Percentiles rank a stretch among this genome's conserved stretches.
Conservation (phyloP, 1,140 invertebrate genomes). For the Linepithema humile region DNA sequence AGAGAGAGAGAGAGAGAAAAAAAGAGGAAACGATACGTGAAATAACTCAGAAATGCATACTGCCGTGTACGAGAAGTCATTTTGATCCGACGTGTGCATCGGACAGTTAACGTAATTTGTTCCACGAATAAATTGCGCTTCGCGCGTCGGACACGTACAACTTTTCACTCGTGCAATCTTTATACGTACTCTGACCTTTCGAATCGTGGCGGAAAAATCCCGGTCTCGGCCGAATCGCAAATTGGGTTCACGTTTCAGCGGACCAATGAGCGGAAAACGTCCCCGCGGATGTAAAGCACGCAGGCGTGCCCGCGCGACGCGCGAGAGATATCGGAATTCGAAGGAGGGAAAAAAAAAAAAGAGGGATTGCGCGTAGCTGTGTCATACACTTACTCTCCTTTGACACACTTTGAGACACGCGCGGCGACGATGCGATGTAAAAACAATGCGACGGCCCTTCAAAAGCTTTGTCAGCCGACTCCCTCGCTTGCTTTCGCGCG, state of each 20-base stretch:
- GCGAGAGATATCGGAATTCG: constrained; percentile 38
- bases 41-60: not conserved
- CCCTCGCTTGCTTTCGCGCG: not conserved
- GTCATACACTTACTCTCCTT: constrained; percentile 18
- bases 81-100: not conserved
- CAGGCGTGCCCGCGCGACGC: not conserved
- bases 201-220: constrained; percentile 25
- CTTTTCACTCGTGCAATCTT: constrained; percentile 28
- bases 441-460: not conserved
- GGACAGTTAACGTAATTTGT: not conserved
- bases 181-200: constrained; percentile 51
- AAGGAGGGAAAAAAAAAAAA: constrained; percentile 5
- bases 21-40: not conserved
- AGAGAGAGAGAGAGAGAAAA: too few relatives aligned
- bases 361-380: not conserved
- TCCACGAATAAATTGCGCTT: not conserved
- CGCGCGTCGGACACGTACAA: not conserved
- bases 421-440: not conserved
- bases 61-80: not conserved
- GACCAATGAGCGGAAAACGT: constrained; percentile 38
- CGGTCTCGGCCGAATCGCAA: constrained; percentile 28
- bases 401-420: constrained; percentile 9
- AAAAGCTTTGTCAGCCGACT: constrained; percentile 28
- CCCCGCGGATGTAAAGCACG: not conserved
- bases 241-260: constrained; percentile 49